Evolutionary conservation across 2,888 invertebrate genomes (phyloP), one percentile per base, ranked within the genome.

Genomic region (Amiota minor): DNA sequence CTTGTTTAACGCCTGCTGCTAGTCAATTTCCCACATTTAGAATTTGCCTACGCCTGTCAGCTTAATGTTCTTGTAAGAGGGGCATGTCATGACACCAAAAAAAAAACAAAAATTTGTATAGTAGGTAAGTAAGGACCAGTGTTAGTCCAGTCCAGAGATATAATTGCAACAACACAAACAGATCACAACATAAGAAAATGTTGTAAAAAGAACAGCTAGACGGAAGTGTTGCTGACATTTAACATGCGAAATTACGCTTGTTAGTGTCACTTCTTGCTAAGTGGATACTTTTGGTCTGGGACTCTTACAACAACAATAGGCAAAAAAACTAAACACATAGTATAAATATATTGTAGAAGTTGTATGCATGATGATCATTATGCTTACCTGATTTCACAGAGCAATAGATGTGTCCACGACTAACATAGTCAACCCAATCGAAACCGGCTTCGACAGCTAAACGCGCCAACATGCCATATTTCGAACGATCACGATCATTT

Each of bases 361-460:
- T 9, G 53, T 53, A 14, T 0, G 16, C 10, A n/a, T 53, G 10
- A n/a, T n/a, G 1, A 53, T 53, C 2, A 16, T 59, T 20, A 62
- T 74, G 89, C 92, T 91, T 92, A 98, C 98, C 98, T 92, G 98
- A 97, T 91, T 97, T 98, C 78, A 98, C 98, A 75, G 98, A 98
- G 91, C 97, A 98, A 91, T 98, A 98, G 86, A 98, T 97, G 90
- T 98, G 97, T 16, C 96, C 94, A 81, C 97, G 92, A 89, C 96
- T 96, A 90, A 98, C 97, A 89, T 98, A 98, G 91, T 96, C 97
- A 77, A 98, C 98, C 98, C 98, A 98, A 92, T 98, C 98, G 92
- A 98, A 98, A 86, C 98, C 98, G 45, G 98, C 98, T 90, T 98
- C 97, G 75, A 97, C 97, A 0, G 98, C 98, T 73, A 98, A 92